A percentile compares a stretch with the other conserved stretches of the same genome.
Conservation (phyloP, 2,888 invertebrate genomes). For the Eupithecia subfuscata region DNA sequence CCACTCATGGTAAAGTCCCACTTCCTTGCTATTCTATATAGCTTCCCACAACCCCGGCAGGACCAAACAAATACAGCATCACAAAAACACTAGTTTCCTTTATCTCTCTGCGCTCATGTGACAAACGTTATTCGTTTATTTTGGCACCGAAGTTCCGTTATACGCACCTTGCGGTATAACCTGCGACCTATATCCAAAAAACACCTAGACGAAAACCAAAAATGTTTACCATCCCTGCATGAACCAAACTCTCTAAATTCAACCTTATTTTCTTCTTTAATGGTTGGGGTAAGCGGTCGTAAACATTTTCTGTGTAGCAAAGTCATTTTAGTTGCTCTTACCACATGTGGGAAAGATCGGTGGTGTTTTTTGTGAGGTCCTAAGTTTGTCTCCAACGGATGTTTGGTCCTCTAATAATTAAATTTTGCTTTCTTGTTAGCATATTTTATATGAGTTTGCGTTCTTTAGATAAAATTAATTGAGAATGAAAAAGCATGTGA, state of each 20-base stretch:
- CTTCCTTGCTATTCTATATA: conserved; percentile 27
- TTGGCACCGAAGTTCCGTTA: conserved; percentile 78
- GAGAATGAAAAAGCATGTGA: not conserved
- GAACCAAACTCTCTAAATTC: not conserved
- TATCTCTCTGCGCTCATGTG: conserved; percentile 66
- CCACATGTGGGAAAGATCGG: conserved; percentile 69
- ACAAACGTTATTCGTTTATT: conserved; percentile 73
- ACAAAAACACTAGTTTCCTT: conserved; percentile 70
- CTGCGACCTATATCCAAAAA: conserved; percentile 72
- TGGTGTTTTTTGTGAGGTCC: conserved; percentile 67
- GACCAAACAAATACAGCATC: conserved; percentile 59
- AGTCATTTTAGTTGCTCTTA: conserved; percentile 31
- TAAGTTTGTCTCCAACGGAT: conserved; percentile 71
- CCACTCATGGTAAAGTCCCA: not conserved
- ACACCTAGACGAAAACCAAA: conserved; percentile 25
- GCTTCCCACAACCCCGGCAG: conserved; percentile 29
- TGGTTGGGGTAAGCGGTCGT: conserved; percentile 1
- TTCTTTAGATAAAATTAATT: not conserved
- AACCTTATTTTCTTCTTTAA: conserved; percentile 4
- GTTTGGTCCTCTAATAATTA: conserved; percentile 79
- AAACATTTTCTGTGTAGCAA: not conserved
- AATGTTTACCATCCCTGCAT: conserved; percentile 12
- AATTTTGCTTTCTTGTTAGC: conserved; percentile 70
- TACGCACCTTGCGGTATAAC: conserved; percentile 82
- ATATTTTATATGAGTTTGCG: conserved; percentile 22